Evolutionary conservation across 2,888 invertebrate genomes (phyloP).

Genomic region (Leptopilina syphax): DNA sequence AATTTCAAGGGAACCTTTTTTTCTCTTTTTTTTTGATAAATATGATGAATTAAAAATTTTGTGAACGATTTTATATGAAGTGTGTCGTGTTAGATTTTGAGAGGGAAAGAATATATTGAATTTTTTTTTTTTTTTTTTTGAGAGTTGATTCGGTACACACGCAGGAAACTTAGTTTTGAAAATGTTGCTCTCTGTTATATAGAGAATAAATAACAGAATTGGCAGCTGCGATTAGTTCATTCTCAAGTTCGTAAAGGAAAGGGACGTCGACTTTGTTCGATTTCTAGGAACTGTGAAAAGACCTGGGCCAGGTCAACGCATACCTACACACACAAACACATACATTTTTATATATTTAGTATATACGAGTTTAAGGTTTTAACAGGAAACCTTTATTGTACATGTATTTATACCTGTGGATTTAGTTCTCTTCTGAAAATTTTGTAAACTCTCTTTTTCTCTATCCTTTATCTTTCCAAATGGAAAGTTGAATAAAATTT

Average conservation of each 20-base stretch:
- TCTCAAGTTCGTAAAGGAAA: conserved; percentile 22
- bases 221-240: conserved; percentile 6
- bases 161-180: too few relatives aligned
- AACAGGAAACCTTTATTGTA: conserved; percentile 17
- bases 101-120: too few relatives aligned
- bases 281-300: conserved; percentile 35
- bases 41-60: too few relatives aligned
- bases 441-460: conserved; percentile 17
- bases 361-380: conserved; percentile 15
- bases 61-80: too few relatives aligned
- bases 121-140: too few relatives aligned
- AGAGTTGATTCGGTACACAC: too few relatives aligned
- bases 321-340: not conserved
- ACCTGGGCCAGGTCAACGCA: conserved; percentile 14
- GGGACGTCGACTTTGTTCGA: conserved; percentile 26
- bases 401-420: conserved; percentile 25
- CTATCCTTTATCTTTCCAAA: not conserved
- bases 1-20: too few relatives aligned
- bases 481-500: conserved; percentile 22
- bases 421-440: not conserved
- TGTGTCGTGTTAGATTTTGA: too few relatives aligned
- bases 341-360: too few relatives aligned
- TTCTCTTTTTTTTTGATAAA: too few relatives aligned
- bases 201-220: conserved; percentile 15
- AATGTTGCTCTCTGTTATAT: not conserved